Evolutionary conservation across 2,113 vertebrate genomes (phyloP).

Genomic region (Oncorhynchus kisutch): DNA sequence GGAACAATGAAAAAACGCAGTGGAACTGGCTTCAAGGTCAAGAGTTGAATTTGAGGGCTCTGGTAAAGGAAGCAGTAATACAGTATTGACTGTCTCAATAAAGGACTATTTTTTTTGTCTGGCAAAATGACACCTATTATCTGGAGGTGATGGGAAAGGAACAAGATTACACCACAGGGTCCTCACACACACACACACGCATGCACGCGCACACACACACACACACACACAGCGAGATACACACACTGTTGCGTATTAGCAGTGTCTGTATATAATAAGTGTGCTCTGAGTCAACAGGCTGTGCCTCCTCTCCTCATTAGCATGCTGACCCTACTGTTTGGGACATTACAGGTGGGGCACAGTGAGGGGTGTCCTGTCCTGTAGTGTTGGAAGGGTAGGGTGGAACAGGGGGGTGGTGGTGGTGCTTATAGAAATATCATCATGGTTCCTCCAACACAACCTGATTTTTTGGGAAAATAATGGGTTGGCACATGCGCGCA

Average conservation of each 20-base stretch:
- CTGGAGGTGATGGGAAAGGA: conserved; percentile 31
- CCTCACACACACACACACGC: not conserved
- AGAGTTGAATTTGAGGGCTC: not conserved
- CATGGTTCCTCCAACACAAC: too few species aligned
- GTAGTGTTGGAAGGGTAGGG: not conserved
- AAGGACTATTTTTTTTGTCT: conserved; percentile 44
- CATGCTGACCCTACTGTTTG: conserved; percentile 51
- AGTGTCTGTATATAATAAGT: too few species aligned
- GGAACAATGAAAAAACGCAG: too few species aligned
- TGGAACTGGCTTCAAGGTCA: not conserved
- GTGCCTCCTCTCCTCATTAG: conserved; percentile 41
- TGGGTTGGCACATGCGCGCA: too few species aligned
- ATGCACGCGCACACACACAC: not conserved
- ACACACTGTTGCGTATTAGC: not conserved
- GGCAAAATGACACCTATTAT: conserved; percentile 42
- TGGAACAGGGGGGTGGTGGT: not conserved
- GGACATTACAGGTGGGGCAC: conserved; percentile 35
- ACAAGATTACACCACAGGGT: not conserved
- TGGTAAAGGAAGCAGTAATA: conserved; percentile 13
- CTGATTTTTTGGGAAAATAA: too few species aligned
- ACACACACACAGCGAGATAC: not conserved
- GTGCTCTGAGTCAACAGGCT: conserved; percentile 42
- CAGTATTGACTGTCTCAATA: not conserved
- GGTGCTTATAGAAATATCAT: too few species aligned
- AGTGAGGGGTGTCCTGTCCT: conserved; percentile 28